phyloP scores from a whole-genome alignment of 2,888 invertebrate species.

The Cosmorhoe ocellata region DNA sequence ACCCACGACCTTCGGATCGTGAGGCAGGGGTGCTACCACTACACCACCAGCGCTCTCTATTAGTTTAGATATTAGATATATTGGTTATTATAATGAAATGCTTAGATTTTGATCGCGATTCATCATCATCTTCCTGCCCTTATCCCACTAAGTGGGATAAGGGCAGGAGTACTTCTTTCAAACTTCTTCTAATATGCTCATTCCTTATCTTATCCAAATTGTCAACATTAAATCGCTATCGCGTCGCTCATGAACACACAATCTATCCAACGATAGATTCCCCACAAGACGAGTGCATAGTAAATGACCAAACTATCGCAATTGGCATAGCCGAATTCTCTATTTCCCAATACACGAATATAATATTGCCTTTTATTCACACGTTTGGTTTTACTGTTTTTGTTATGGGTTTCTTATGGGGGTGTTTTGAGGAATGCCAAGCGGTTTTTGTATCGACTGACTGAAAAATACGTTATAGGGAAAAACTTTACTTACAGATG shows the following conservation, averaged over 20 bases:
- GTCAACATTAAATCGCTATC: background rate
- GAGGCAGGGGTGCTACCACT: too few relatives aligned
- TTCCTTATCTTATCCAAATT: too few relatives aligned
- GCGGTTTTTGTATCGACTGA: background rate
- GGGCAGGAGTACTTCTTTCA: too few relatives aligned
- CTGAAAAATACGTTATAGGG: background rate
- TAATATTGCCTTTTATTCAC: constrained; percentile 29
- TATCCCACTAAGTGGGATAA: too few relatives aligned
- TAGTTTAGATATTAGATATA: too few relatives aligned
- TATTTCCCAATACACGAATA: constrained; percentile 51
- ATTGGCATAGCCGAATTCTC: constrained; percentile 53
- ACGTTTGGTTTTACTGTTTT: constrained; percentile 16
- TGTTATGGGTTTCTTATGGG: constrained; percentile 3
- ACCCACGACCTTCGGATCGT: too few relatives aligned
- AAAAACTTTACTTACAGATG: too few relatives aligned
- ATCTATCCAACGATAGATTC: constrained; percentile 45
- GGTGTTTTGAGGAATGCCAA: constrained; percentile 1
- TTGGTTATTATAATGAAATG: too few relatives aligned
- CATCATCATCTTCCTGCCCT: too few relatives aligned
- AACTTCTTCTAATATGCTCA: too few relatives aligned
- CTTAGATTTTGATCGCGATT: too few relatives aligned
- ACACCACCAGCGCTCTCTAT: too few relatives aligned
- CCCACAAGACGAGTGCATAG: constrained; percentile 66
- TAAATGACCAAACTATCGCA: constrained; percentile 61
- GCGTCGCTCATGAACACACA: constrained; percentile 25